Evolutionary conservation across 23 tunicate species (phyloP).

Genomic region (Corella eumyota): DNA sequence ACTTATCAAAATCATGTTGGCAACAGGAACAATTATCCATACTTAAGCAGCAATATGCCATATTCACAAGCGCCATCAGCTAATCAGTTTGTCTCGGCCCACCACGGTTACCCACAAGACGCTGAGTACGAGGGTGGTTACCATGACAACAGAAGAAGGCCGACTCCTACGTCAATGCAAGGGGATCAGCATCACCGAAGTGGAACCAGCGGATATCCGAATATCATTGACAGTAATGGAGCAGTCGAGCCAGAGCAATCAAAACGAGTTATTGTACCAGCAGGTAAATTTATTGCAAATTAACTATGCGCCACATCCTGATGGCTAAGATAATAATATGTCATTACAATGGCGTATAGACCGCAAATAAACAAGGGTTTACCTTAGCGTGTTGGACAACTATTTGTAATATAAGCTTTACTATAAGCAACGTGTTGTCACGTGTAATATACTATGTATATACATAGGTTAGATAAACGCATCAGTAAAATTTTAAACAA

Average conservation of each 20-base stretch:
- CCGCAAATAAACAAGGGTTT: no score
- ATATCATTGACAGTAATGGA: slow-evolving; percentile 1
- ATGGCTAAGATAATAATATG: no score
- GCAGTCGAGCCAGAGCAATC: slow-evolving; percentile 34
- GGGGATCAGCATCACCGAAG: slow-evolving; percentile 8
- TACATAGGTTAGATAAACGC: no score
- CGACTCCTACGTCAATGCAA: slow-evolving; percentile 8
- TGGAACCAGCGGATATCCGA: slow-evolving; percentile 4
- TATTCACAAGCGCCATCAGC: slow-evolving; percentile 9
- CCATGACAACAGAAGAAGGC: slow-evolving; percentile 16
- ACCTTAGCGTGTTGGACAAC: no score
- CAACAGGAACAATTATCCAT: no score
- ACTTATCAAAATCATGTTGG: no score
- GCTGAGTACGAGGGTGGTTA: slow-evolving; percentile 22
- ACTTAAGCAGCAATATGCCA: slow-evolving; percentile 16
- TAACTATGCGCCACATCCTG: no score
- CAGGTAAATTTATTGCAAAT: slow-evolving; percentile 39
- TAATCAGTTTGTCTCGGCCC: background rate
- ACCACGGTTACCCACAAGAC: slow-evolving; percentile 6
- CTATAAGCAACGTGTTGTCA: no score
- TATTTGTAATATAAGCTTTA: no score
- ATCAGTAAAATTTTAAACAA: no score
- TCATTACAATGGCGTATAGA: no score
- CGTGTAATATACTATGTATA: no score
- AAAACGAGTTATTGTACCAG: slow-evolving; percentile 81